These are phyloP conservation scores for Holotrichia oblita DNA, from an alignment of 1,140 invertebrate genomes.

Conservation along the genomic window DNA sequence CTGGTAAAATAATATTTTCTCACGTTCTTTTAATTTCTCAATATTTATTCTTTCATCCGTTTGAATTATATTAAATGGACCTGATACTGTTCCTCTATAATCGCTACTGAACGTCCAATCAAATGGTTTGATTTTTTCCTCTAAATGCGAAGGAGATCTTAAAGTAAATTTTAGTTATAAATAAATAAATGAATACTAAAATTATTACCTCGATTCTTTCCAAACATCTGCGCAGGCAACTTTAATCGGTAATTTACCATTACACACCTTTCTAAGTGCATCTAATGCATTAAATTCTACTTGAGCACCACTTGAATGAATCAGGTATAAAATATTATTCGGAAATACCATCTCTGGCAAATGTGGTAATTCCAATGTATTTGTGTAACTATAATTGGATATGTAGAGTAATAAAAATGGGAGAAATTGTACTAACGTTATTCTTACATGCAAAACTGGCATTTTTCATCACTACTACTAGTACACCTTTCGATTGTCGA, in stretches of 20 bases:
- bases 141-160: constrained; percentile 70
- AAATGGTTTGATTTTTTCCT: constrained; percentile 86
- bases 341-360: constrained; percentile 99
- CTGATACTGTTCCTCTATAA: constrained; percentile 86
- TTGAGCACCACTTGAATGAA: constrained; percentile 74
- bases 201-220: constrained; percentile 78
- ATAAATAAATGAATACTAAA: background rate
- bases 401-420: constrained; percentile 39
- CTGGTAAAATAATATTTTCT: constrained; percentile 94
- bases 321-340: constrained; percentile 79
- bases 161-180: constrained; percentile 46
- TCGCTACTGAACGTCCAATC: constrained; percentile 99
- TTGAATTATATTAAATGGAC: constrained; percentile 66
- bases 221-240: constrained; percentile 90
- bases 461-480: constrained; percentile 61
- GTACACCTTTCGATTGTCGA: constrained; percentile 64
- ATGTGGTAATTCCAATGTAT: constrained; percentile 83
- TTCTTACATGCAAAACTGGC: constrained; percentile 70
- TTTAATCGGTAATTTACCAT: constrained; percentile 80
- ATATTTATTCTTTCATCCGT: constrained; percentile 88
- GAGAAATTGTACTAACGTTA: background rate
- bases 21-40: constrained; percentile 88
- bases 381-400: constrained; percentile 73
- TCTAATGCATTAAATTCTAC: constrained; percentile 92
- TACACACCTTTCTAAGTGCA: constrained; percentile 84